phyloP scores from a whole-genome alignment of 2,888 invertebrate genomes.

The Bimastos eiseni region DNA sequence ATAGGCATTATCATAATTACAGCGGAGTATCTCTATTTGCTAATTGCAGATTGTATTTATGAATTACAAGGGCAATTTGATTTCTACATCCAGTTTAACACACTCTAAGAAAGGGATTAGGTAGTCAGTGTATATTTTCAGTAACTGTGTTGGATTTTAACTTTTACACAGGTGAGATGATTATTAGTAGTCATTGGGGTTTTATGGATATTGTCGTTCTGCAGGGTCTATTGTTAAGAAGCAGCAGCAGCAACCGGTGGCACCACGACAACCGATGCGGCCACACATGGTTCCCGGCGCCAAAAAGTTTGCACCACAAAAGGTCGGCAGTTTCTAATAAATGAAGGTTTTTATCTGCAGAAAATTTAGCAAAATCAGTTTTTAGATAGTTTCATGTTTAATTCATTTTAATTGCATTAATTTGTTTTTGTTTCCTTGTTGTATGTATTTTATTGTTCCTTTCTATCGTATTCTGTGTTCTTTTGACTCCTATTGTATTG shows the following conservation, averaged over 20 bases:
- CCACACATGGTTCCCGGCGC: constrained; percentile 37
- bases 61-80: not conserved
- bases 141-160: not conserved
- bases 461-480: not conserved
- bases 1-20: not conserved
- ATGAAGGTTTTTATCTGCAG: not conserved
- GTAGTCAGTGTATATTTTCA: not conserved
- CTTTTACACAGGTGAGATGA: too few relatives aligned
- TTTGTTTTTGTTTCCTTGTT: not conserved
- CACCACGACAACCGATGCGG: constrained; percentile 36
- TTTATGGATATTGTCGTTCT: not conserved
- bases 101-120: not conserved
- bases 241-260: constrained; percentile 16
- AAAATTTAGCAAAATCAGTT: not conserved
- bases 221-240: not conserved
- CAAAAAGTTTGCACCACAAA: not conserved
- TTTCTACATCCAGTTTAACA: not conserved
- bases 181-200: not conserved
- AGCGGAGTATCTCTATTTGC: not conserved
- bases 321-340: not conserved
- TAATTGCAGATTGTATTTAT: not conserved
- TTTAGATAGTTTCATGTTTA: not conserved
- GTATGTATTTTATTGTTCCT: not conserved
- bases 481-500: not conserved
- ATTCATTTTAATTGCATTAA: not conserved